Evolutionary conservation across 2,888 invertebrate species (phyloP), one percentile per base, ranked within the genome.

Genomic region (Orthosia cruda): DNA sequence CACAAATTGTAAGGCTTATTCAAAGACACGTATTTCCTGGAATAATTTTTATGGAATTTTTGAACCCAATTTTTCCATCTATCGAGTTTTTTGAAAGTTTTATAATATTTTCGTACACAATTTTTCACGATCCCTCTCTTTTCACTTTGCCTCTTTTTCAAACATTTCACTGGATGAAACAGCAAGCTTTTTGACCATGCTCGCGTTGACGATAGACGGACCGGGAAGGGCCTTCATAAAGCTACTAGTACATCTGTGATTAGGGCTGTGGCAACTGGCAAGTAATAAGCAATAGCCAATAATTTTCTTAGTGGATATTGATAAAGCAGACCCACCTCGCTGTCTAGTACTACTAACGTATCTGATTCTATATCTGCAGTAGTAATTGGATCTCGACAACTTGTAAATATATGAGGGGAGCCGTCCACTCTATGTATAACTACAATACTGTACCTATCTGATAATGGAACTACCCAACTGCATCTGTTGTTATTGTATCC

Each of bases 381-480:
- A 5, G 47, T 74, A 77, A 77, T 81, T 77, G 81, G 13, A 81
- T 77, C 52, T 74, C 13, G 63, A 77, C 75, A 40, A 45, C 15
- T 59, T 49, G n/a, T 26, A 20, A 63, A 64, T 80, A n/a, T 40
- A 63, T 18, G 5, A 55, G 54, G 23, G 54, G 13, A 54, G 5
- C 18, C 26, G 20, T 13, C 32, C 20, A 58, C 32, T 40, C 4
- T 26, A 13, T 20, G 26, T 2, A 3, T 3, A n/a, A 11, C 11
- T 47, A 23, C 4, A 2, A 2, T 50, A 20, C 15, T 49, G 16
- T 26, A 11, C 13, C n/a, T 49, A 26, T 74, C 26, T n/a, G 49
- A n/a, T n/a, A 61, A 40, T 50, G 13, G 32, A 52, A 55, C 0
- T 20, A 7, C 16, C 47, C 47, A 7, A 11, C 20, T 52, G 18